Evolutionary conservation across 1,140 invertebrate species (phyloP).

Genomic region (Brachionus sp.): DNA sequence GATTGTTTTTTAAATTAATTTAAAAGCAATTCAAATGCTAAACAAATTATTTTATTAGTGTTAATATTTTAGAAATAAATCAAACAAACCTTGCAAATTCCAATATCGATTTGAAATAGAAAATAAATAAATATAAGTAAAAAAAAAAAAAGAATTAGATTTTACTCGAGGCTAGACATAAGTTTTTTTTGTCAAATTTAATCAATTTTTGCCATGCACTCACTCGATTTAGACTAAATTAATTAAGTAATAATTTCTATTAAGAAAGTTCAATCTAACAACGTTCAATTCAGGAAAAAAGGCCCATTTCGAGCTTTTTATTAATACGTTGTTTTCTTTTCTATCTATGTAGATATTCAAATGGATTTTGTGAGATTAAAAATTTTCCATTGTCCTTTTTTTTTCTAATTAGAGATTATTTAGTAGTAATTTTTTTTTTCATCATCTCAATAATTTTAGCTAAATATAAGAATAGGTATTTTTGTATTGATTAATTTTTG

Average conservation of each 20-base stretch:
- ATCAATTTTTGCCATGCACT: not conserved
- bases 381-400: not conserved
- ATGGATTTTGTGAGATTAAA: not conserved
- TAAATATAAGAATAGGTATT: too few relatives aligned
- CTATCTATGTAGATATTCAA: not conserved
- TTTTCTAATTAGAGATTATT: too few relatives aligned
- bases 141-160: not conserved
- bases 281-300: not conserved
- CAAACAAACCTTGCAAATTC: not conserved
- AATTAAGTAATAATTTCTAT: not conserved
- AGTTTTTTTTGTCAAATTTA: constrained; percentile 1
- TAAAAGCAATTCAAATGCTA: not conserved
- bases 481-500: too few relatives aligned
- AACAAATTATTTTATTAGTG: constrained; percentile 6
- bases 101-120: not conserved
- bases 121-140: not conserved
- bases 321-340: not conserved
- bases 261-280: not conserved
- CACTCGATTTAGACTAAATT: not conserved
- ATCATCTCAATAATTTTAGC: too few relatives aligned
- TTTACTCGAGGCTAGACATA: not conserved
- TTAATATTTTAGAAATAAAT: not conserved
- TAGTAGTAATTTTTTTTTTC: too few relatives aligned
- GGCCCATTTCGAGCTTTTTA: not conserved
- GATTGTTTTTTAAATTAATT: not conserved